Base-by-base conservation (phyloP, 2,113 vertebrate genomes). In the Nibea coibor region DNA sequence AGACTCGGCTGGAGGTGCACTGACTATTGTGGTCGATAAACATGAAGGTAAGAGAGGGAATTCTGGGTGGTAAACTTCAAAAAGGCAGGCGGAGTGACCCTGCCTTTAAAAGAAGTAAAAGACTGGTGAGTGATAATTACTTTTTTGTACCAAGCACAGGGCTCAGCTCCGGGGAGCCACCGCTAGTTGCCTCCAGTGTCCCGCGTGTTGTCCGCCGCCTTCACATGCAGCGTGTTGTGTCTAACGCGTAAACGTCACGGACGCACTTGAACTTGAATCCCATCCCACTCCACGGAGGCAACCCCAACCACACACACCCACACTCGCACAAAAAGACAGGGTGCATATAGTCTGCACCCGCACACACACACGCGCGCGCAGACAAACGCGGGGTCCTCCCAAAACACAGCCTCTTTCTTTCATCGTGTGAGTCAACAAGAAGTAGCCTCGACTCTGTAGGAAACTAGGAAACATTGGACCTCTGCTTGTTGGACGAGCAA, bases 231-330 rank as follows among this genome's bases (percentile, higher is more conserved):
- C 48, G 48, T 83, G 72, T 57, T 72, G 72, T 96, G 95, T 95
- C 95, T 96, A 96, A 95, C 95, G 95, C 95, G 74, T 16, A 54
- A 96, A 96, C 96, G 96, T 97, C 97, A 96, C 96, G 96, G 96
- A 95, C 96, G 95, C 93, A 97, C 97, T 97, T 98, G 96, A 98
- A 98, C 97, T 97, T 97, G 96, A 96, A 96, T 96, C 95, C 96
- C 96, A 96, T 95, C 95, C 96, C 94, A 95, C 96, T 96, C 94
- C 95, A 95, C 94, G 94, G 95, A 97, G 96, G 96, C 96, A 97
- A 96, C 94, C 96, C 95, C 95, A 96, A 94, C 96, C 96, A 92
- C 94, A 94, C 95, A 94, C 95, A 94, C 94, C 14, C 95, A 95
- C 94, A 95, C 94, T 94, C 94, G 94, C 93, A 96, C 94, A 94